Conservation (phyloP, 2,797 vertebrate species). For the Pachyuromys duprasi region DNA sequence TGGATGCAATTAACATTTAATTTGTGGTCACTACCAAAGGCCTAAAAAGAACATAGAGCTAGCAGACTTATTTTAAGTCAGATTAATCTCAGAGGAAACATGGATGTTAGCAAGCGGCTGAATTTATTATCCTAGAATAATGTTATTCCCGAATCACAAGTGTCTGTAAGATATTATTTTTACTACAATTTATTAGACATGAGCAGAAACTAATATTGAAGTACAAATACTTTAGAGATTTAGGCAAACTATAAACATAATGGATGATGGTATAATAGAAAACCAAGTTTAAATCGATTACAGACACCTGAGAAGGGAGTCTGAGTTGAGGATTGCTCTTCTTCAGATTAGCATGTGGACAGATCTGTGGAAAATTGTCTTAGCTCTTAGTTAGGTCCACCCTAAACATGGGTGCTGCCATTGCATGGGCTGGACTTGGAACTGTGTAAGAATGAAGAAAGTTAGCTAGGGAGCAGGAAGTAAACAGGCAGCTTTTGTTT, state of each 20-base stretch:
- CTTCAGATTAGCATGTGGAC: neutral
- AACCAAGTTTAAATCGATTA: neutral
- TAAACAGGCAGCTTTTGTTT: neutral
- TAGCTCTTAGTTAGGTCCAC: neutral
- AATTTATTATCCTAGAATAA: constrained; percentile 55
- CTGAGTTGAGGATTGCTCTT: neutral
- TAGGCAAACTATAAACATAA: neutral
- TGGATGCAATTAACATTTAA: constrained; percentile 25
- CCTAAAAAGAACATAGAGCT: neutral
- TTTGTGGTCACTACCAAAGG: constrained; percentile 9
- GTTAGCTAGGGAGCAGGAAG: neutral
- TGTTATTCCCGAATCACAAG: neutral
- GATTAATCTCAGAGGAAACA: neutral
- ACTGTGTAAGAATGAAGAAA: neutral
- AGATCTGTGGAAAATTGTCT: neutral
- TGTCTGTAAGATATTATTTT: neutral
- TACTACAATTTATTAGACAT: neutral
- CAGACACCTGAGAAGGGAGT: neutral
- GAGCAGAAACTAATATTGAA: neutral
- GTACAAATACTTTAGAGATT: neutral
- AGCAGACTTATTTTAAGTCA: neutral
- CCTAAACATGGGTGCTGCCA: neutral
- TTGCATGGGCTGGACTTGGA: neutral
- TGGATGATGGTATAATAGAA: neutral
- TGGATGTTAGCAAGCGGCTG: neutral